phyloP scores from a whole-genome alignment of 2,888 invertebrate species.

The Caenorhabditis panamensis region DNA sequence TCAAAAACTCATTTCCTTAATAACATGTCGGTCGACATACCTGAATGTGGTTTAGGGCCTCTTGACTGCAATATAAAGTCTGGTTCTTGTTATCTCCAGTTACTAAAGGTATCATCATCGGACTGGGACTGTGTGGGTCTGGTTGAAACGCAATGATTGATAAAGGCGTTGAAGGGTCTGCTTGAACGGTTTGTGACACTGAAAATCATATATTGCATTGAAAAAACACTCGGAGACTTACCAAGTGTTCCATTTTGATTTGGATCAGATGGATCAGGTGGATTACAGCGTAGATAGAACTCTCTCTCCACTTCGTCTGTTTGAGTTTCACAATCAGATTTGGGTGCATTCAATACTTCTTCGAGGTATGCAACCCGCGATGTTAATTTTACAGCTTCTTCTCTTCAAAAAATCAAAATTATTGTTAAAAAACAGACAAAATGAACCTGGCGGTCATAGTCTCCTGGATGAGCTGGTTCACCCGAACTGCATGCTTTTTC shows the following conservation, averaged over 20 bases:
- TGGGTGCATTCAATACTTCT: conserved; percentile 45
- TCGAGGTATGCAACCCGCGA: conserved; percentile 64
- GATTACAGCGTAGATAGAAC: conserved; percentile 40
- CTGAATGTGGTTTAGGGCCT: conserved; percentile 70
- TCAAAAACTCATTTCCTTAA: neutral
- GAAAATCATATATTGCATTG: no score
- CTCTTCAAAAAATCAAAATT: no score
- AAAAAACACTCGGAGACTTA: no score
- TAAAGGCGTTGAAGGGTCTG: conserved; percentile 60
- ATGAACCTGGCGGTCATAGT: conserved; percentile 74
- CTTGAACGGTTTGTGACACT: conserved; percentile 61
- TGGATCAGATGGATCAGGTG: conserved; percentile 65
- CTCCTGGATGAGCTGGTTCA: conserved; percentile 78
- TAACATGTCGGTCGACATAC: conserved; percentile 32
- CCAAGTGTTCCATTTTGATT: conserved; percentile 51
- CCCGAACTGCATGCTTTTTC: conserved; percentile 76
- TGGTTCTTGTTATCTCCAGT: conserved; percentile 57
- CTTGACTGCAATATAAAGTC: conserved; percentile 66
- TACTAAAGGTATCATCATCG: conserved; percentile 54
- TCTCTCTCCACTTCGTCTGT: conserved; percentile 50
- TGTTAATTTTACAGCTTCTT: conserved; percentile 70
- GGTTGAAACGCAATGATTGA: conserved; percentile 52
- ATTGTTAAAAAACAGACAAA: no score
- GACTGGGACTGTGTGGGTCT: conserved; percentile 53
- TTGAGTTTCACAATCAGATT: conserved; percentile 50